Evolutionary conservation across 2,113 vertebrate genomes (phyloP).

Genomic region (Lanius collurio): DNA sequence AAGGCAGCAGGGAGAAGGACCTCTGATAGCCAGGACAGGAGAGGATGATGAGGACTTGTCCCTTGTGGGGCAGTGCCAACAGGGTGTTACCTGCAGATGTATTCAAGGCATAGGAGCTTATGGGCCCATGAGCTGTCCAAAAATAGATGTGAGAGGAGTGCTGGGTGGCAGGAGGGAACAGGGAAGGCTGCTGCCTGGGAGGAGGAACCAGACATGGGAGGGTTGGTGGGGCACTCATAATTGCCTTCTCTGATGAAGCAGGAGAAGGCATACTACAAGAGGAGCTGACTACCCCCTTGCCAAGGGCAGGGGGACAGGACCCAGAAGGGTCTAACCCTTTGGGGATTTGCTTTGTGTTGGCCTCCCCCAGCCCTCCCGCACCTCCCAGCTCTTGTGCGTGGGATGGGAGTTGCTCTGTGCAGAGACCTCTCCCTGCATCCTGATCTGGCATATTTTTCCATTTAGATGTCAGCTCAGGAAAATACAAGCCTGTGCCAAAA

Average conservation of each 20-base stretch:
- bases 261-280: not conserved
- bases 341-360: not conserved
- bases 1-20: not conserved
- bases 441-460: not conserved
- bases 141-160: not conserved
- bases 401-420: not conserved
- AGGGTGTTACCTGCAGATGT: not conserved
- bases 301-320: not conserved
- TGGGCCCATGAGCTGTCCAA: not conserved
- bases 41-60: accelerated
- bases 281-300: not conserved
- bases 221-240: not conserved
- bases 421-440: not conserved
- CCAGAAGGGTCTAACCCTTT: not conserved
- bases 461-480: not conserved
- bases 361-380: not conserved
- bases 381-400: not conserved
- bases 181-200: not conserved
- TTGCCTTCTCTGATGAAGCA: not conserved
- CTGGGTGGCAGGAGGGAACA: not conserved
- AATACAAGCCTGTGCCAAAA: not conserved
- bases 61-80: too few relatives aligned
- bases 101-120: not conserved
- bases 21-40: not conserved
- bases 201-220: not conserved